A percentile compares a stretch with the other conserved stretches of the same genome.
phyloP scores from a whole-genome alignment of 2,888 invertebrate genomes.

The Microplitis manilae region DNA sequence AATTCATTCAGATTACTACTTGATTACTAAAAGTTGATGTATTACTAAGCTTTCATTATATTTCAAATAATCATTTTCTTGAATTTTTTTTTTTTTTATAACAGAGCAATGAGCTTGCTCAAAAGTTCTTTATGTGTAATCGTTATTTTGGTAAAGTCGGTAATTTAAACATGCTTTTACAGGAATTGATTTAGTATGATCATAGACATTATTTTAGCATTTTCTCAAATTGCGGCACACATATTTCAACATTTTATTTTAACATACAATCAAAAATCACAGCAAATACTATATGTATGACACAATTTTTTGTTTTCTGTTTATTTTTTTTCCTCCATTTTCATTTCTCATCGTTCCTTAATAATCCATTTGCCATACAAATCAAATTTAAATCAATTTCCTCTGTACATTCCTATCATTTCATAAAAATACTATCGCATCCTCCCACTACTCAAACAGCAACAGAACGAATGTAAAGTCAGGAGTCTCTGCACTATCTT shows the following conservation, averaged over 20 bases:
- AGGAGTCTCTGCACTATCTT: constrained; percentile 89
- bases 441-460: constrained; percentile 72
- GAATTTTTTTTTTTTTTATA: no score
- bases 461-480: constrained; percentile 92
- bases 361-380: constrained; percentile 55
- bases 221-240: no score
- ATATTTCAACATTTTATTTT: constrained; percentile 44
- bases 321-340: constrained; percentile 69
- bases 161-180: no score
- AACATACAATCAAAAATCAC: constrained; percentile 55
- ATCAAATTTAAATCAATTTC: constrained; percentile 54
- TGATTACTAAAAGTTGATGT: no score
- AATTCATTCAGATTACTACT: no score
- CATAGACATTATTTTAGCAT: no score
- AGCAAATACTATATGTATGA: constrained; percentile 69
- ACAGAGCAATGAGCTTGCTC: no score
- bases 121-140: no score
- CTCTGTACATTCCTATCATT: constrained; percentile 56
- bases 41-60: no score
- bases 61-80: no score
- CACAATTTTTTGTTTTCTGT: constrained; percentile 70
- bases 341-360: constrained; percentile 67
- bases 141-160: no score
- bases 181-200: no score
- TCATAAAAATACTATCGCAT: constrained; percentile 3